Evolutionary conservation across 2,113 vertebrate genomes (phyloP), one percentile per base, ranked within the genome.

Genomic region (Orycteropus afer): DNA sequence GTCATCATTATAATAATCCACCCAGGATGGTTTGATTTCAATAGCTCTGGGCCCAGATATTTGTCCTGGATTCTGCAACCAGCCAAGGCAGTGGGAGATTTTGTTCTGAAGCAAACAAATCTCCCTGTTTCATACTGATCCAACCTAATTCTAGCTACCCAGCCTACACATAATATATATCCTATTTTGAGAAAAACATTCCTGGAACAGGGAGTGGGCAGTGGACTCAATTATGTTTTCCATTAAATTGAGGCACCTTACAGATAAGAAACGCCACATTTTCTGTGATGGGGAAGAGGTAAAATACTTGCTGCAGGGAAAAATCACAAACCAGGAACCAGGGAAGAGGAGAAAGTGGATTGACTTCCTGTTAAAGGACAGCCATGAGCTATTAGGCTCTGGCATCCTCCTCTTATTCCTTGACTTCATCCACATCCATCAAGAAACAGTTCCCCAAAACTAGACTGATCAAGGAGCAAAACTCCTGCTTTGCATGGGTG

Each of bases 181-280:
- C 90, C 97, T 96, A 96, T 97, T 96, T 96, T 96, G 92, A 97
- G 97, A 95, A 94, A 96, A 96, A 61, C 96, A 94, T 93, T 96
- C 97, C 94, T 95, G 96, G 97, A 97, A 95, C 97, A 96, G 80
- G 34, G 93, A 96, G 97, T 97, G 82, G 97, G 97, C 92, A 95
- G 93, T 89, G 76, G 90, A 95, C 96, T 97, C 87, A 32, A 94
- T 97, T 96, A 97, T 97, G 95, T 97, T 97, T 97, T 95, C 90
- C 96, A 89, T 96, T 91, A 92, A 96, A 97, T 96, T 97, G 93
- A 97, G 97, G 96, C 93, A 96, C 95, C 96, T 97, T 94, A 78
- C 82, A 89, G 95, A 97, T 94, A 96, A 97, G 95, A 92, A 97
- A 95, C 96, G 92, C 86, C 67, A 88, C 89, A 89, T 92, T 96